Conservation (phyloP, 2,113 vertebrate species). For the Lepisosteus osseus region DNA sequence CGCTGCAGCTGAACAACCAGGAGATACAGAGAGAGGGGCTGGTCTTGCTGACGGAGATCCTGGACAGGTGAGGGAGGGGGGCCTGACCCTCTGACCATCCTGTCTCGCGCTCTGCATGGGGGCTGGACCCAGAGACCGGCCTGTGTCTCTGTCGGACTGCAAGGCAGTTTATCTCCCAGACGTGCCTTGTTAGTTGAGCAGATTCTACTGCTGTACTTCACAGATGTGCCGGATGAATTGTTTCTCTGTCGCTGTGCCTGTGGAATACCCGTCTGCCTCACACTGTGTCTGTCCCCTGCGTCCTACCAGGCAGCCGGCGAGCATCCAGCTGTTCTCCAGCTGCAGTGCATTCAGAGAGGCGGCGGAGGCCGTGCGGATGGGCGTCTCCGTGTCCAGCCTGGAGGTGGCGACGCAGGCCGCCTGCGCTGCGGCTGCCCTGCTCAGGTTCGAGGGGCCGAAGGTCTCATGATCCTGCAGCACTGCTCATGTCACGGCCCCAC, state of each 20-base stretch:
- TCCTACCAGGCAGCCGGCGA: slow-evolving; percentile 74
- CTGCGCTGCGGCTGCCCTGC: slow-evolving; percentile 68
- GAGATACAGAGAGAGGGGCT: slow-evolving; percentile 86
- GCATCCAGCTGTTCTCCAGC: slow-evolving; percentile 79
- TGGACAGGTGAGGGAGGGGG: slow-evolving; percentile 72
- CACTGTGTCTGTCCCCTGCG: neutral
- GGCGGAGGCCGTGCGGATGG: slow-evolving; percentile 63
- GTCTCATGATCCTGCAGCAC: too few relatives aligned
- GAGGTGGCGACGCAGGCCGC: slow-evolving; percentile 75
- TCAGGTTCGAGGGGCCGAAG: slow-evolving; percentile 64
- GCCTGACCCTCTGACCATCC: neutral
- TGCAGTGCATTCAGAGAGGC: slow-evolving; percentile 66
- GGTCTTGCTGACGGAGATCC: slow-evolving; percentile 79
- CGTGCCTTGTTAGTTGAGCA: too few relatives aligned
- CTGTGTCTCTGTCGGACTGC: neutral
- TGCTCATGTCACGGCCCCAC: too few relatives aligned
- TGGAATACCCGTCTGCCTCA: neutral
- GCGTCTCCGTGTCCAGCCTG: slow-evolving; percentile 71
- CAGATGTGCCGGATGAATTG: neutral
- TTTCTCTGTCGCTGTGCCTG: neutral
- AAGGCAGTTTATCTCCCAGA: neutral
- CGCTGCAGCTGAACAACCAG: slow-evolving; percentile 68
- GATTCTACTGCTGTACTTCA: too few relatives aligned
- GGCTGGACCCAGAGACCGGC: too few relatives aligned
- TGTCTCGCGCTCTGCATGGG: too few relatives aligned